A percentile compares a stretch with the other conserved stretches of the same genome.
Evolutionary conservation across 2,797 vertebrate species (phyloP).

Genomic region (Alca torda): DNA sequence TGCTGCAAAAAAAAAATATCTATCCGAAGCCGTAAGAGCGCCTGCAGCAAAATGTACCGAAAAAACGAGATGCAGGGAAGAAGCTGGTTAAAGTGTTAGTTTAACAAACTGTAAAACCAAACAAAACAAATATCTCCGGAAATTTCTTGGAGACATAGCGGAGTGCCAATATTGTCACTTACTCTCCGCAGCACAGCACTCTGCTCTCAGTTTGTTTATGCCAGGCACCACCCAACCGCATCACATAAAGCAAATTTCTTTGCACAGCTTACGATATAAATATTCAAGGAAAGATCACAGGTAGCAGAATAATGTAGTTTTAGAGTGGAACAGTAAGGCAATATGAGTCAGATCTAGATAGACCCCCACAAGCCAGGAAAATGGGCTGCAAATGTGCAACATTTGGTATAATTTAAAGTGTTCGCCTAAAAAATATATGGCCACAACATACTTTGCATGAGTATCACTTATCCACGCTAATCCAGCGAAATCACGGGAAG

Average conservation of each 20-base stretch:
- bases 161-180: neutral
- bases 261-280: neutral
- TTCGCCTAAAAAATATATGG: neutral
- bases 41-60: neutral
- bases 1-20: neutral
- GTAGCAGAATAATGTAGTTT: slow-evolving; percentile 17
- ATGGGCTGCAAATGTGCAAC: neutral
- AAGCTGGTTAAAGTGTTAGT: neutral
- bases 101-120: slow-evolving; percentile 3
- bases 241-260: slow-evolving; percentile 9
- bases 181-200: neutral
- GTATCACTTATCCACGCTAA: neutral
- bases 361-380: neutral
- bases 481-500: neutral
- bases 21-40: neutral
- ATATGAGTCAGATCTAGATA: neutral
- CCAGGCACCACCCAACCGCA: neutral
- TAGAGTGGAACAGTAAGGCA: neutral
- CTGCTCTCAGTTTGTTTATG: neutral
- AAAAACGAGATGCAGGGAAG: neutral
- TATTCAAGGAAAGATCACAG: slow-evolving; percentile 16
- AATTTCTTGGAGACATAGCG: fast-evolving
- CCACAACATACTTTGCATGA: neutral
- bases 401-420: neutral
- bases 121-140: neutral